Evolutionary conservation across 2,888 invertebrate species (phyloP), one percentile per base, ranked within the genome.

Genomic region (Branchellion lobata): DNA sequence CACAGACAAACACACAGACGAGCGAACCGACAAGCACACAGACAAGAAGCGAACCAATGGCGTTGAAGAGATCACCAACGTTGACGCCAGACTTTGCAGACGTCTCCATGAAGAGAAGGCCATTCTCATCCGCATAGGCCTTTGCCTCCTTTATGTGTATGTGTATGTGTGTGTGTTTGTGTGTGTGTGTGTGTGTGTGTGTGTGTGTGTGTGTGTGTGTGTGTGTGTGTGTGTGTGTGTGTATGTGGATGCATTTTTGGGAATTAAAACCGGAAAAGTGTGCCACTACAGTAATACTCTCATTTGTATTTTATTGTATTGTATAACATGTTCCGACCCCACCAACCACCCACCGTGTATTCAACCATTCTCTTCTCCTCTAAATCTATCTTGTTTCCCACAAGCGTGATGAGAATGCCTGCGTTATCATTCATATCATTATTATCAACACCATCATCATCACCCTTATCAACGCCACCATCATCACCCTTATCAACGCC

Each of bases 101-200:
- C 0, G 99, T 99, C 90, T 99, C 99, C 98, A 99, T 99, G 89
- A 99, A 99, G 79, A 99, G 95, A 79, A 99, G 91, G 1, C 98
- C 97, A 88, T 99, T 98, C 88, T 99, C 99, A 81, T 96, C 92
- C 21, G 99, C 99, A 89, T 99, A 99, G n/a, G 96, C 96, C 87
- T 98, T 97, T 0, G 98, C 99, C 87, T 99, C 99, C 87, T 99
- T 8, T 18, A 8, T 14, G n/a, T 3, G 21, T n/a, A 57, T 8
- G 24, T 24, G 61, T 47, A 14, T 47, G 18, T 47, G n/a, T n/a
- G n/a, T n/a, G n/a, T n/a, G n/a, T n/a, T n/a, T n/a, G n/a, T n/a
- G n/a, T n/a, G n/a, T n/a, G n/a, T n/a, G n/a, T n/a, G n/a, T n/a
- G n/a, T n/a, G n/a, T n/a, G n/a, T n/a, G n/a, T n/a, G n/a, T n/a